Evolutionary conservation across 2,888 invertebrate genomes (phyloP), one percentile per base, ranked within the genome.

Genomic region (Charanyca ferruginea): DNA sequence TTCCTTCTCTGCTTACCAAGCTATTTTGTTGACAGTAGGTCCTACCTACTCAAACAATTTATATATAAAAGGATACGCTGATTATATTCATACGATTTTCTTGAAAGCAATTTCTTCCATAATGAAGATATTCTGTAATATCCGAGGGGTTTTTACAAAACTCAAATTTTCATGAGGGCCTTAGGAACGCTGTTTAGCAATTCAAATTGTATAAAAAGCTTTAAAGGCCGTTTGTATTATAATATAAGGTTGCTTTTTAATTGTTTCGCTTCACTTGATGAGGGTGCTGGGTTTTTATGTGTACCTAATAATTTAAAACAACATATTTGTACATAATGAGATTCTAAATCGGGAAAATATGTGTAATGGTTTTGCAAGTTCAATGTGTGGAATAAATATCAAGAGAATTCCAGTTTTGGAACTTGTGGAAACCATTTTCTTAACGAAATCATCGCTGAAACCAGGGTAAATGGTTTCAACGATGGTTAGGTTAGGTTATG

Each of bases 171-270:
- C 78, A 78, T 77, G 78, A 82, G 66, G 65, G 76, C 81, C 76
- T 61, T 51, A 64, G 79, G 83, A 77, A 75, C 60, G 75, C 85
- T 81, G 82, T 76, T 89, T 87, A 84, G 87, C 88, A 88, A 87
- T 85, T 89, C 87, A 86, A 87, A 88, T 89, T 67, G 78, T 79
- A 75, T 68, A 49, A 77, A 70, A 68, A 80, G 81, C 82, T 81
- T 81, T 81, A 79, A 80, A 79, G 70, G 76, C 66, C 74, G 66
- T 42, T n/a, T 60, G 73, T 81, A 84, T 83, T 83, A 83, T 79
- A 79, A n/a, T 71, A 18, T 83, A 80, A 80, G 72, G 73, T 75
- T 64, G 67, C 72, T 66, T 75, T 81, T 73, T 79, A 84, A 86
- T 86, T 84, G 67, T 83, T 86, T 79, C 79, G 77, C 73, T 77